Base-by-base conservation (phyloP, 1,140 invertebrate species). In the Aphaenogaster ashmeadi region DNA sequence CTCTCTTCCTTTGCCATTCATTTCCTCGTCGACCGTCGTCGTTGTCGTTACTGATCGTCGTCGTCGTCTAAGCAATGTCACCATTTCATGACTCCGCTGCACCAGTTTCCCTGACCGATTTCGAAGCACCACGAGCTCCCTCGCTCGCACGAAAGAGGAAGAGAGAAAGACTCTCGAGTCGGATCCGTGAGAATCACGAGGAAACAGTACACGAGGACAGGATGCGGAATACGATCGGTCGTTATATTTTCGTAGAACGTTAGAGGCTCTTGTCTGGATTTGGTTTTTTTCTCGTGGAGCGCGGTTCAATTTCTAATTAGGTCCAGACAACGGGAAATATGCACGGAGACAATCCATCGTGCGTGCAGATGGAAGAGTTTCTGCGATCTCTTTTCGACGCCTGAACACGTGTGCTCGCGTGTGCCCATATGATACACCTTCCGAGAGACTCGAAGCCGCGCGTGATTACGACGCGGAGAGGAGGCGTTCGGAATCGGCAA, bases 41-140 rank as follows among this genome's bases (percentile, higher is more conserved):
- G 72, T 66, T 75, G 50, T 66, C 58, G 74, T 89, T 75, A 72
- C 72, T 78, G 86, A 71, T 58, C 21, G 74, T 86, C 52, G 58
- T 80, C 52, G 66, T 74, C 62, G 83, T 86, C 86, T 67, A 71
- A 77, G 86, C 87, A 77, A 87, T 90, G 89, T 90, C 89, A 90
- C 75, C 83, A 44, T 87, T 81, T 62, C 83, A 88, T 90, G 89
- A 66, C 41, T 88, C 64, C 58, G 77, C 64, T 91, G 90, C 87
- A 90, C 89, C 71, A 91, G 87, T 91, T 91, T 91, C 89, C 64
- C 90, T 88, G 89, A 91, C 90, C 90, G 90, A 91, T 90, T 90
- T 91, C 87, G 64, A 80, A 83, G 66, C 75, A 66, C 33, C 58
- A 36, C 13, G 41, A 15, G 58, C 9, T 15, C 67, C 38, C 41